Evolutionary conservation across 1,140 invertebrate species (phyloP), one percentile per base, ranked within the genome.

Genomic region (Calephelis nemesis): DNA sequence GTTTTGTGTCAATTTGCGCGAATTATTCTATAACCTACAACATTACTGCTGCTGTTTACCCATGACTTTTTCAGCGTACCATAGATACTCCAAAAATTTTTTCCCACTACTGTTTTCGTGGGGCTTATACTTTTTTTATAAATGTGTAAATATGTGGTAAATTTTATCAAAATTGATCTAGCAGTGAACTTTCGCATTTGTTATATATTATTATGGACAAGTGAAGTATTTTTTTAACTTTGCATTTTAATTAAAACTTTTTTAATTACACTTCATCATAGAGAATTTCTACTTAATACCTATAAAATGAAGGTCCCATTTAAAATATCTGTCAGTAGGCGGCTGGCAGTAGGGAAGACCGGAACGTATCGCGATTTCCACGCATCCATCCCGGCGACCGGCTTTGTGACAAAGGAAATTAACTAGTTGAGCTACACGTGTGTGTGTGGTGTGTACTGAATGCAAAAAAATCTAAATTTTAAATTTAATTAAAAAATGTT

Each of bases 331-430:
- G 68, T 60, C 49, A 71, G 63, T 12, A 76, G 73, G 73, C 79
- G 74, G 79, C 83, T 75, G 52, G 84, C 83, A 77, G 83, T 83
- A 76, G 76, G 84, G 83, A 83, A 82, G 77, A 89, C 83, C 89
- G 89, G 87, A 85, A 88, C 87, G 86, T 66, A 91, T 91, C 78
- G 87, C 89, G 83, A 91, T 91, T 91, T 90, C 79, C 89, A 91
- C 89, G 87, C 89, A 91, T 85, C 84, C 85, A 90, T 90, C 87
- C 82, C 76, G 76, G 83, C 72, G 81, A 78, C 77, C 77, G 80
- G 80, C 84, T 89, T 87, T 91, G 89, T 91, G 85, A 89, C 86
- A 91, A 89, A 91, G 89, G 89, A 91, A 91, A 91, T 90, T 91
- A 91, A 91, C 89, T 90, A 91, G 87, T 88, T 87, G 81, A 82